Base-by-base conservation (phyloP, 2,113 vertebrate species). In the Mustela nigripes region DNA sequence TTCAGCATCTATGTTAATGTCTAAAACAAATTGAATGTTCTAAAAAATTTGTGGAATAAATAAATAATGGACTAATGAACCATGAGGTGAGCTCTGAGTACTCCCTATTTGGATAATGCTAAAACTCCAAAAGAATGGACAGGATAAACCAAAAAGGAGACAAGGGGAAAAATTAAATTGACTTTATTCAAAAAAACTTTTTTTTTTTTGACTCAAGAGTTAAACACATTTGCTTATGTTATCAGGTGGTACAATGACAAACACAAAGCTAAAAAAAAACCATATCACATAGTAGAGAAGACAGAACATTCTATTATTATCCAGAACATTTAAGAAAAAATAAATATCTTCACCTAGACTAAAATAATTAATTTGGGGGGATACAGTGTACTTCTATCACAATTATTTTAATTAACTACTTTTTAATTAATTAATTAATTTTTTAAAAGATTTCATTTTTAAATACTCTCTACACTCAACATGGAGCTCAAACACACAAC, bases 211-310 rank as follows among this genome's bases (percentile, higher is more conserved):
- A 83, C 10, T 87, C 58, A 22, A 96, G 2, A 87, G 26, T 95
- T 87, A 73, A 98, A 97, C 10, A 82, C 60, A 95, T 98, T 98
- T 97, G 81, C 53, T 96, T 97, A 96, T 67, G 33, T 91, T 92
- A 33, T 94, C 92, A 94, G 81, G 91, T 73, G 97, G 87, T 97
- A 97, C 96, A 98, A 26, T 93, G 83, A 92, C 79, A 93, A 94
- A 97, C 48, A 84, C 42, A 89, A 93, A 97, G 79, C 28, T 65
- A 98, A 97, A 42, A 95, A 95, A 91, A 98, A 98, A 98, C 97
- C 16, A 53, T 86, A 98, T 91, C 58, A 89, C 73, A 94, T 82
- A 63, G 87, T 97, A 94, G 95, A 93, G 92, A 98, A 76, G 45
- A 87, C n/a, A 96, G 96, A 39, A 39, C 97, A 97, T 80, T 92